These are phyloP conservation scores for Hypomecis punctinalis DNA, from an alignment of 2,888 invertebrate species.

Conservation along the genomic window DNA sequence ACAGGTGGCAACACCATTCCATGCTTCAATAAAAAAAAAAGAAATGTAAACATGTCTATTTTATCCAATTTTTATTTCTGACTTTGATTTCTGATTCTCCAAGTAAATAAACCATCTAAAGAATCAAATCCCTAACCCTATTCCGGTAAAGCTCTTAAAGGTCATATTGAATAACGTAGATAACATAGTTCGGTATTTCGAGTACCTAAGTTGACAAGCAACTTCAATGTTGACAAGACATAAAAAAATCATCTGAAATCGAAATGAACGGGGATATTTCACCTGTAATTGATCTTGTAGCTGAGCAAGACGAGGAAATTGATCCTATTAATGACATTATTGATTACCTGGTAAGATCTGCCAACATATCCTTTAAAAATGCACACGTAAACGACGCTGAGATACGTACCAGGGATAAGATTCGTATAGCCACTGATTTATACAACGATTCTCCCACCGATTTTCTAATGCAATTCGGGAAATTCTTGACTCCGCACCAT, in stretches of 20 bases:
- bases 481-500: conserved; percentile 87
- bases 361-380: conserved; percentile 90
- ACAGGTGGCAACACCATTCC: too few relatives aligned
- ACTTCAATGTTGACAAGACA: not conserved
- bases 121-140: too few relatives aligned
- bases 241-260: not conserved
- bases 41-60: too few relatives aligned
- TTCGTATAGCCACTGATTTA: conserved; percentile 86
- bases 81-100: too few relatives aligned
- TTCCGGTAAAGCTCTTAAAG: too few relatives aligned
- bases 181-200: too few relatives aligned
- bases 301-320: conserved; percentile 51
- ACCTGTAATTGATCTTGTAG: not conserved
- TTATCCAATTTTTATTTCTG: too few relatives aligned
- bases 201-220: too few relatives aligned
- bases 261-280: conserved; percentile 6
- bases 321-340: conserved; percentile 85
- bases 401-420: conserved; percentile 88
- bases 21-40: too few relatives aligned
- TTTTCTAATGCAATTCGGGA: conserved; percentile 92
- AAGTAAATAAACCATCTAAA: too few relatives aligned
- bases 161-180: too few relatives aligned
- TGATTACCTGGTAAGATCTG: conserved; percentile 85
- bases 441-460: conserved; percentile 87
- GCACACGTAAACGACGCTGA: conserved; percentile 93